phyloP scores from a whole-genome alignment of 2,888 invertebrate species.

The Baccha elongata region DNA sequence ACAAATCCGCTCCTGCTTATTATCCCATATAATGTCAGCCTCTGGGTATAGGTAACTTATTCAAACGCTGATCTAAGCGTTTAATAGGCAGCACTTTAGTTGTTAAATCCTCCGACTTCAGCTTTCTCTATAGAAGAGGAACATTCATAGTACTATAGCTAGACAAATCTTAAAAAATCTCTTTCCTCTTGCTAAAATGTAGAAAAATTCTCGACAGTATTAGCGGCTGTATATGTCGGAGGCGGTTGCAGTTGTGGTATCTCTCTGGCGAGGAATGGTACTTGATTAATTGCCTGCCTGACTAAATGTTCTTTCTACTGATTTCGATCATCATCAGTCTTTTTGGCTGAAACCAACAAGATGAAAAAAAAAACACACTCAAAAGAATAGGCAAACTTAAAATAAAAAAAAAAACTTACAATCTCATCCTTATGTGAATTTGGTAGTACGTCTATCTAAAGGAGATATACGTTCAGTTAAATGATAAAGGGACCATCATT shows the following conservation, averaged over 20 bases:
- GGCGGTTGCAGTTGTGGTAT: neutral
- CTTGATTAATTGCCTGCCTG: slow-evolving; percentile 73
- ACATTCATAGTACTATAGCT: slow-evolving; percentile 28
- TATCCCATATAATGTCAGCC: slow-evolving; percentile 28
- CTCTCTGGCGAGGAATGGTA: slow-evolving; percentile 43
- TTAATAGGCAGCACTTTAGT: slow-evolving; percentile 47
- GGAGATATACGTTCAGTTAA: slow-evolving; percentile 61
- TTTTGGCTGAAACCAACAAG: slow-evolving; percentile 41
- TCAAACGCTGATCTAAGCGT: slow-evolving; percentile 44
- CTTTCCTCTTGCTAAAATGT: slow-evolving; percentile 9
- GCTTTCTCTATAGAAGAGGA: slow-evolving; percentile 45
- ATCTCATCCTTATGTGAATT: slow-evolving; percentile 48
- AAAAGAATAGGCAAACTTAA: slow-evolving; percentile 44
- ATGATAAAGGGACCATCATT: slow-evolving; percentile 70
- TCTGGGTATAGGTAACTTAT: slow-evolving; percentile 15
- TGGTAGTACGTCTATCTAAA: slow-evolving; percentile 49
- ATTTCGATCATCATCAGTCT: slow-evolving; percentile 73
- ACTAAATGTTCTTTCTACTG: slow-evolving; percentile 73
- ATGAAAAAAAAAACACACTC: slow-evolving; percentile 18
- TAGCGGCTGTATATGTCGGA: slow-evolving; percentile 19
- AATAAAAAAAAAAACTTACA: slow-evolving; percentile 13
- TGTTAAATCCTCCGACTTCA: slow-evolving; percentile 47
- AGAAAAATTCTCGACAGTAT: slow-evolving; percentile 19
- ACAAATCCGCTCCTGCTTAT: neutral
- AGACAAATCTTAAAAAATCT: slow-evolving; percentile 30